A percentile compares a stretch with the other conserved stretches of the same genome.
Evolutionary conservation across 30 jellyfish, hydroid and myxozoan genomes (phyloP).

Genomic region (Aurelia aurita complex sp. Pacific): DNA sequence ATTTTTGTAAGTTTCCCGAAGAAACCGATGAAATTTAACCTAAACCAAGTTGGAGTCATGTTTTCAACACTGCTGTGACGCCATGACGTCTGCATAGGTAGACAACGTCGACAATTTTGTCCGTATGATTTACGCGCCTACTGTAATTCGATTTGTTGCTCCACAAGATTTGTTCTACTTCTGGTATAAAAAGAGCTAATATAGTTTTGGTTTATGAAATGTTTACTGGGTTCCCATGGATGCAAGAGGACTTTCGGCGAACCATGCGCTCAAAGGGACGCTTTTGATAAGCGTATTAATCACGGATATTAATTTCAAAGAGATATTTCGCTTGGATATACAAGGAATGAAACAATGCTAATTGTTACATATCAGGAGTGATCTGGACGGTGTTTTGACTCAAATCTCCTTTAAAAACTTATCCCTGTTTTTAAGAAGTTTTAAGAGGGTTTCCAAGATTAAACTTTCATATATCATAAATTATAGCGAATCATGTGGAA

Average conservation of each 20-base stretch:
- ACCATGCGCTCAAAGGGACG: not conserved
- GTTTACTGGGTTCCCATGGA: not conserved
- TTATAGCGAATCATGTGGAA: not conserved
- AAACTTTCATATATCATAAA: not conserved
- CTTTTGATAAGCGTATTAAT: not conserved
- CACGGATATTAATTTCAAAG: slow-evolving; percentile 4
- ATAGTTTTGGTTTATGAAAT: not conserved
- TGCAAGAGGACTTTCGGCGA: not conserved
- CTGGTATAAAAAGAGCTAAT: too few species aligned
- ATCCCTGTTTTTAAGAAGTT: slow-evolving; percentile 2
- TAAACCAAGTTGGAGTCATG: too few species aligned
- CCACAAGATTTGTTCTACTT: too few species aligned
- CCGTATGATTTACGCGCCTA: too few species aligned
- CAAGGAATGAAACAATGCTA: not conserved
- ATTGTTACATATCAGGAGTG: not conserved
- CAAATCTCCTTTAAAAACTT: not conserved
- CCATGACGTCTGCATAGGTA: too few species aligned
- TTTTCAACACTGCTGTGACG: too few species aligned
- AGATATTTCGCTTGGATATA: not conserved
- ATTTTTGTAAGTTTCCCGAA: too few species aligned
- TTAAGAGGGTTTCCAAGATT: not conserved
- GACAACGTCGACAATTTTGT: too few species aligned
- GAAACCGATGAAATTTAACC: too few species aligned
- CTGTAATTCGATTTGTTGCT: too few species aligned
- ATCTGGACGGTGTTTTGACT: slow-evolving; percentile 6